phyloP scores from a whole-genome alignment of 2,113 vertebrate genomes.

The Odontesthes bonariensis region DNA sequence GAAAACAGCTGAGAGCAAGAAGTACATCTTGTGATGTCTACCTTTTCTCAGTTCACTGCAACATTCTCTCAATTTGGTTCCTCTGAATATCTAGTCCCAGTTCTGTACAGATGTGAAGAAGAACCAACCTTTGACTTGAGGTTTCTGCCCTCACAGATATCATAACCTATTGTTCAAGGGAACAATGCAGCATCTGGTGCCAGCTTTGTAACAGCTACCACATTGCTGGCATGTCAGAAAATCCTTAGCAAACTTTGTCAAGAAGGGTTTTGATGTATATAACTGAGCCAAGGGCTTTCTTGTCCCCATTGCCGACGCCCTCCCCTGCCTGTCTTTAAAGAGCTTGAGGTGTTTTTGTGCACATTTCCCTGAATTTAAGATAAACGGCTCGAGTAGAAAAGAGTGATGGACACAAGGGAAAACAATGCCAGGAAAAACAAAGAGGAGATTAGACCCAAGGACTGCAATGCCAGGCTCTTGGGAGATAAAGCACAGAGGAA shows the following conservation, averaged over 20 bases:
- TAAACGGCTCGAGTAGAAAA: constrained; percentile 42
- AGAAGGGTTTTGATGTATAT: constrained; percentile 18
- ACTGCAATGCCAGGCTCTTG: constrained; percentile 51
- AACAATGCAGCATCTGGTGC: constrained; percentile 23
- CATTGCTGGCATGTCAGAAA: constrained; percentile 30
- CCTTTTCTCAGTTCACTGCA: constrained; percentile 6
- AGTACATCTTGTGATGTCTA: constrained; percentile 12
- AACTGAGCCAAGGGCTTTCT: constrained; percentile 19
- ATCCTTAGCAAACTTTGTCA: constrained; percentile 45
- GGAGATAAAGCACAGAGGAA: constrained; percentile 64
- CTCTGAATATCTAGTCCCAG: constrained; percentile 20
- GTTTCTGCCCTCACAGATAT: constrained; percentile 28
- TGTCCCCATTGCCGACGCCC: neutral
- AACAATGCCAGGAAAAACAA: constrained; percentile 66
- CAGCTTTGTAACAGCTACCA: constrained; percentile 31
- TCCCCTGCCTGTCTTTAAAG: neutral
- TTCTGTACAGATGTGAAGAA: constrained; percentile 13
- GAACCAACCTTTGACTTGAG: constrained; percentile 22
- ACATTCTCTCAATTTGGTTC: neutral
- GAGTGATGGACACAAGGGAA: constrained; percentile 51
- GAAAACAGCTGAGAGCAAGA: constrained; percentile 12
- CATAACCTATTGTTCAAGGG: constrained; percentile 28
- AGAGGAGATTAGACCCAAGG: constrained; percentile 70
- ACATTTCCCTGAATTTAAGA: constrained; percentile 60
- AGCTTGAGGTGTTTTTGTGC: constrained; percentile 37